Base-by-base conservation (phyloP, 1,140 invertebrate genomes). In the Ericerus pela region DNA sequence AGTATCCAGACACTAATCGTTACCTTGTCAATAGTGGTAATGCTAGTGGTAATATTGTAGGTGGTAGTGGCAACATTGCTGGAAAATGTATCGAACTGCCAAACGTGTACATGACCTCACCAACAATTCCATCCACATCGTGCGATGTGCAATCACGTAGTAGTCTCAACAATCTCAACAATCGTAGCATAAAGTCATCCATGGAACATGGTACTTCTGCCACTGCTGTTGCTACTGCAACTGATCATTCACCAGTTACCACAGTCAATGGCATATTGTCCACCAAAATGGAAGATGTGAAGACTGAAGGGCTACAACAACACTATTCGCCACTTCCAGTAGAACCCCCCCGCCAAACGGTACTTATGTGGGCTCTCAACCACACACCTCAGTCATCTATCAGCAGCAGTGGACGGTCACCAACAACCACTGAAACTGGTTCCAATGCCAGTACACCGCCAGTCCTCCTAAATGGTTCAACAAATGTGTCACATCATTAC, bases 291-390 rank as follows among this genome's bases (percentile, higher is more conserved):
- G 79, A 80, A 62, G 78, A 79, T 56, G 74, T 78, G 2, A 79
- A 79, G 58, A 68, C 73, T 0, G 77, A 78, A 22, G 14, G 70
- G 65, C 27, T 69, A 64, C n/a, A 71, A 62, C 66, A 68, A 58
- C 75, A 75, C 56, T 73, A 79, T 60, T 69, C 68, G 58, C 65
- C 66, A 20, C 67, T 68, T n/a, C 53, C 53, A 8, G 54, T 31
- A 31, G 77, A 81, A 54, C 72, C 75, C 24, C 79, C 80, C 0
- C 71, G 86, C 20, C 85, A 90, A 69, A 90, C 86, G 1, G 86
- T 90, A 16, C 74, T 90, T 2, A 88, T 88, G 86, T 88, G 85
- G 85, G 85, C 71, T 11, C 66, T 67, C 5, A 69, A 70, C 28
- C 71, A 72, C 52, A 67, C 68, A 0, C 66, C 70, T 47, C 41